Percentiles rank a stretch among this genome's conserved stretches.
phyloP scores from a whole-genome alignment of 1,140 invertebrate species.

The Holotrichia oblita region DNA sequence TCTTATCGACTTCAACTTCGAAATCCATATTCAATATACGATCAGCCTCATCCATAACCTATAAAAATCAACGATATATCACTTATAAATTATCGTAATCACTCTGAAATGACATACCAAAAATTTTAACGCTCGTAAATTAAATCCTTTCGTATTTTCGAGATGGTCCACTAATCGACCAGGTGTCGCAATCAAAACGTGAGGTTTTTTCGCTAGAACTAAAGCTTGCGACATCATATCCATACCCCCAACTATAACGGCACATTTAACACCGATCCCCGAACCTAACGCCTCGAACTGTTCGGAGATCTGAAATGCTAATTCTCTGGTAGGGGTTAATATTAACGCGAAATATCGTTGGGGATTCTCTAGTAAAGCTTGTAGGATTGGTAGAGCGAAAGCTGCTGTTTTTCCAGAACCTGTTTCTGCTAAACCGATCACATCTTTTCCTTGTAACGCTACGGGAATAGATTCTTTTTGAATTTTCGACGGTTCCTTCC shows the following conservation, averaged over 20 bases:
- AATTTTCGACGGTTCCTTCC: conserved; percentile 94
- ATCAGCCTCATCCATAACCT: conserved; percentile 96
- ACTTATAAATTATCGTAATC: not conserved
- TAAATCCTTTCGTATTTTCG: conserved; percentile 95
- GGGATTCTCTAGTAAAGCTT: conserved; percentile 88
- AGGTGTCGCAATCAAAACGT: conserved; percentile 93
- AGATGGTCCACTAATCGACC: conserved; percentile 90
- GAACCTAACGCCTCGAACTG: conserved; percentile 92
- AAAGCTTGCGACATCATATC: conserved; percentile 96
- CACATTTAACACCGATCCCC: conserved; percentile 92
- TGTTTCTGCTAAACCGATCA: conserved; percentile 97
- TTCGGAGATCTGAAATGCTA: conserved; percentile 96
- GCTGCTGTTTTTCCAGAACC: conserved; percentile 98
- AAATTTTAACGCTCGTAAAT: conserved; percentile 86
- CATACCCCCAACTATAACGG: conserved; percentile 97
- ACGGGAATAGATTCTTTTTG: conserved; percentile 93
- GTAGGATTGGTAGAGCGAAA: conserved; percentile 95
- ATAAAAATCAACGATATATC: conserved; percentile 9
- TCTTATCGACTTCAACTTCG: conserved; percentile 95
- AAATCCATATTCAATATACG: conserved; percentile 97
- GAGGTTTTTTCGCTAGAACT: conserved; percentile 92
- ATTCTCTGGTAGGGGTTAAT: conserved; percentile 95
- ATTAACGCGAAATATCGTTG: conserved; percentile 93
- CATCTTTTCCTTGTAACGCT: conserved; percentile 90
- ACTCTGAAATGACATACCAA: conserved; percentile 64